These are phyloP conservation scores for Drosophila parvula DNA, from an alignment of 1,140 invertebrate species.

Conservation along the genomic window DNA sequence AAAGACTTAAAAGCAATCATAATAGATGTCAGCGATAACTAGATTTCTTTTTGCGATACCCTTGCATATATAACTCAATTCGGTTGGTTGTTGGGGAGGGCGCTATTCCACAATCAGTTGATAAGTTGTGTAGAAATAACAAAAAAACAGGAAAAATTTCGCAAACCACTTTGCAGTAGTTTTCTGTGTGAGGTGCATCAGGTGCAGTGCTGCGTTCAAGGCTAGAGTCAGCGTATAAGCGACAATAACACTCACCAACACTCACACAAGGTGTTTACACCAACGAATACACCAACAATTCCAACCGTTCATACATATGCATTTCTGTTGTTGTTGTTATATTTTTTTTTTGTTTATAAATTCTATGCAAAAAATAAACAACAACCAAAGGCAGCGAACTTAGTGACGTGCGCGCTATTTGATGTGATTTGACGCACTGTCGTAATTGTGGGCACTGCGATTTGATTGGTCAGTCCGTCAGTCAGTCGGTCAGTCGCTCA, in stretches of 20 bases:
- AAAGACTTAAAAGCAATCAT: conserved; percentile 2
- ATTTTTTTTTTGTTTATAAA: conserved; percentile 37
- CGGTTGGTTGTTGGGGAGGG: conserved; percentile 22
- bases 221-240: conserved; percentile 30
- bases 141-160: conserved; percentile 34
- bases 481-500: conserved; percentile 9
- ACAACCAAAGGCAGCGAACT: conserved; percentile 17
- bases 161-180: conserved; percentile 13
- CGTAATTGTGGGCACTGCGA: conserved; percentile 25
- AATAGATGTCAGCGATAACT: conserved; percentile 6
- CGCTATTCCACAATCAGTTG: conserved; percentile 18
- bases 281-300: conserved; percentile 24
- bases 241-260: conserved; percentile 1
- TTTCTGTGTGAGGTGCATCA: conserved; percentile 36
- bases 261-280: neutral
- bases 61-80: conserved; percentile 13
- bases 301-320: conserved; percentile 38
- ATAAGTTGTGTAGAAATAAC: conserved; percentile 18
- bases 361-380: conserved; percentile 55
- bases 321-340: conserved; percentile 10
- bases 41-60: conserved; percentile 7
- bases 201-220: conserved; percentile 43
- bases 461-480: conserved; percentile 60
- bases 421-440: conserved; percentile 77
- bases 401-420: conserved; percentile 63